phyloP scores from a whole-genome alignment of 2,888 invertebrate species.

The Thecocarcelia acutangulata region DNA sequence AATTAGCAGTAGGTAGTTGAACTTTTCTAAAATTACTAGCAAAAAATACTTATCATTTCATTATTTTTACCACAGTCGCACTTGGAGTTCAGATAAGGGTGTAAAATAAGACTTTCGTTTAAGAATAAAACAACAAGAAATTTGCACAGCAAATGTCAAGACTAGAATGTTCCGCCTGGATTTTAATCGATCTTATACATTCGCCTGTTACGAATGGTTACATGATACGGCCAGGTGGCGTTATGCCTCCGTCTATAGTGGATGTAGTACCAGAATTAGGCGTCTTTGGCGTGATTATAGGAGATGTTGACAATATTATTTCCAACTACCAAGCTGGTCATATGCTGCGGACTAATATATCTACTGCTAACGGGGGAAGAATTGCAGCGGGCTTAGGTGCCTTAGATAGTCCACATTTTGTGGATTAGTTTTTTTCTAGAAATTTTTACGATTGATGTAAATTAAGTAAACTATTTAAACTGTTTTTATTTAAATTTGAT shows the following conservation, averaged over 20 bases:
- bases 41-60: too few relatives aligned
- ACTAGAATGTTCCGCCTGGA: constrained; percentile 93
- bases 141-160: constrained; percentile 79
- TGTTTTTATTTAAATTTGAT: too few relatives aligned
- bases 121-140: too few relatives aligned
- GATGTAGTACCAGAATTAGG: constrained; percentile 97
- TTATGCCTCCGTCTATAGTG: constrained; percentile 83
- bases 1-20: too few relatives aligned
- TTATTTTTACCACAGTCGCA: too few relatives aligned
- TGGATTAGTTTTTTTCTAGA: constrained; percentile 81
- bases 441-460: constrained; percentile 19
- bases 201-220: constrained; percentile 91
- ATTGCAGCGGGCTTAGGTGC: constrained; percentile 95
- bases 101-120: too few relatives aligned
- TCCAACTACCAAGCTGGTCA: constrained; percentile 92
- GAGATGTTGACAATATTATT: constrained; percentile 81
- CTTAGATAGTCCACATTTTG: constrained; percentile 93
- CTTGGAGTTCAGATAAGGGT: too few relatives aligned
- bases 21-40: too few relatives aligned
- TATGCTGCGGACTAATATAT: constrained; percentile 93
- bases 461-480: too few relatives aligned
- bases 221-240: constrained; percentile 86
- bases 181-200: constrained; percentile 95
- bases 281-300: constrained; percentile 95
- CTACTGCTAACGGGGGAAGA: constrained; percentile 94